A percentile compares a stretch with the other conserved stretches of the same genome.
These are phyloP conservation scores for Drosophila vallismaia DNA, from an alignment of 2,888 invertebrate genomes.

Conservation along the genomic window DNA sequence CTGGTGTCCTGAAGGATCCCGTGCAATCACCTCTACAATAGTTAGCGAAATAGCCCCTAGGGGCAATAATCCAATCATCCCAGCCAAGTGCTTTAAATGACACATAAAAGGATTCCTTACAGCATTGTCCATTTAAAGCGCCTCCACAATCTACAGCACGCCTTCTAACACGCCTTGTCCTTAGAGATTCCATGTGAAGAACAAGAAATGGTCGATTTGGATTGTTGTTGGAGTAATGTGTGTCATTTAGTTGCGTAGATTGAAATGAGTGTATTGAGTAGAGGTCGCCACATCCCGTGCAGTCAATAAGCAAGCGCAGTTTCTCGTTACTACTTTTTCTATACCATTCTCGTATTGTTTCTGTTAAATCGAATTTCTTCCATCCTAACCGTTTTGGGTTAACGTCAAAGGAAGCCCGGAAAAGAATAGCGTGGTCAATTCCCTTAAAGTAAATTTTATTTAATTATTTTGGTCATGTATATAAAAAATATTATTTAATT, in stretches of 20 bases:
- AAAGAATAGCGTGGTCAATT: conserved; percentile 86
- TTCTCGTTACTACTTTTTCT: conserved; percentile 78
- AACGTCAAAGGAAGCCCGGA: conserved; percentile 86
- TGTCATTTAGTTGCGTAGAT: conserved; percentile 23
- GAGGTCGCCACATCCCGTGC: conserved; percentile 91
- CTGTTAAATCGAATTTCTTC: conserved; percentile 94
- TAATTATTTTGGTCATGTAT: neutral
- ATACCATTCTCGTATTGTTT: conserved; percentile 91
- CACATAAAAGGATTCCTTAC: conserved; percentile 95
- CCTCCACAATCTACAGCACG: conserved; percentile 92
- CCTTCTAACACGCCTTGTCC: conserved; percentile 89
- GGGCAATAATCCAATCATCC: conserved; percentile 97
- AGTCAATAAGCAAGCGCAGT: conserved; percentile 92
- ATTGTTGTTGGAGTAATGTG: conserved; percentile 82
- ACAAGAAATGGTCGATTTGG: conserved; percentile 93
- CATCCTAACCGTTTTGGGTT: conserved; percentile 90
- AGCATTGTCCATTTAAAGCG: conserved; percentile 89
- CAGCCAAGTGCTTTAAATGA: conserved; percentile 95
- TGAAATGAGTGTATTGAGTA: conserved; percentile 88
- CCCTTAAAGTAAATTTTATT: conserved; percentile 82
- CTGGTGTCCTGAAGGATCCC: conserved; percentile 90
- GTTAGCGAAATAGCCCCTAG: conserved; percentile 95
- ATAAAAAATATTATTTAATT: neutral
- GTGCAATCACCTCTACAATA: conserved; percentile 96
- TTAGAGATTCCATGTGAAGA: conserved; percentile 90